Evolutionary conservation across 2,888 invertebrate genomes (phyloP).

Genomic region (Hypolimnas misippus): DNA sequence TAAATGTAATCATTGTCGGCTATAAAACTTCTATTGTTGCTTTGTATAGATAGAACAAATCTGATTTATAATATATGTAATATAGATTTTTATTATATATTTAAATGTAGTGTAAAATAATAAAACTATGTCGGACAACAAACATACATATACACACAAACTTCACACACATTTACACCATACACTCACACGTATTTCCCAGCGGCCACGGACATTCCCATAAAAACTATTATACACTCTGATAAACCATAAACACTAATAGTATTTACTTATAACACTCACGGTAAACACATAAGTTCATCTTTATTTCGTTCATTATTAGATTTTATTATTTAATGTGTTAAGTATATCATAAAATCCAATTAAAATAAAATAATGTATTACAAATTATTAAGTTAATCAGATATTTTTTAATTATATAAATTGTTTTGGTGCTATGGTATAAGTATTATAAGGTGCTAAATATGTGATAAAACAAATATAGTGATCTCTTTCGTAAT

Average conservation of each 20-base stretch:
- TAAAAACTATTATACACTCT: no score
- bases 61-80: background rate
- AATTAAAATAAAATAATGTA: background rate
- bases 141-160: background rate
- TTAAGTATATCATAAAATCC: no score
- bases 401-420: background rate
- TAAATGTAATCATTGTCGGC: no score
- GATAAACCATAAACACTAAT: no score
- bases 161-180: background rate
- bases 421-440: conserved; percentile 11
- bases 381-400: background rate
- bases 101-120: background rate
- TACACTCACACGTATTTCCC: no score
- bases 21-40: no score
- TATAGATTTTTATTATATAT: background rate
- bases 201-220: no score
- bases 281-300: no score
- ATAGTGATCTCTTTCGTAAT: conserved; percentile 47
- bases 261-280: no score
- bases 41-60: background rate
- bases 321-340: background rate
- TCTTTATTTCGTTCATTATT: no score
- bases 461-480: conserved; percentile 43
- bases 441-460: conserved; percentile 40
- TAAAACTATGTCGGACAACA: background rate